Base-by-base conservation (phyloP, 1,140 invertebrate species). In the Drosophila tristis region DNA sequence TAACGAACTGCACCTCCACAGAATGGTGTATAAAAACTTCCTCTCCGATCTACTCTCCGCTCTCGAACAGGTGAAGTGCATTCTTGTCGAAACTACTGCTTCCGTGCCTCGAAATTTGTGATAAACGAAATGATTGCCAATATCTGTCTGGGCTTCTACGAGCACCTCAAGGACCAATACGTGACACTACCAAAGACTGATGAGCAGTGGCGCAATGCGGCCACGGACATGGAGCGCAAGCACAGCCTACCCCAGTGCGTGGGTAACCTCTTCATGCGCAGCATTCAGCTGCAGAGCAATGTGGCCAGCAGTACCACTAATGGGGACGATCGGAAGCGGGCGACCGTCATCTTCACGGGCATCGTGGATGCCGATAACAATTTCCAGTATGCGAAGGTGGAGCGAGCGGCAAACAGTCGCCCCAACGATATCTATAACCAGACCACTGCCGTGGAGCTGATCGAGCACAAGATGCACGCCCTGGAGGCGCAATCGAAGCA, bases 51-150 rank as follows among this genome's bases (percentile, higher is more conserved):
- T 51, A 13, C 0, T 25, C 9, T n/a, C 5, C 13, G 15, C 43
- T 64, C 20, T 51, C 15, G 1, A 9, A 44, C 58, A 91, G 90
- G 90, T 82, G 90, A 91, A 90, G 84, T 91, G 44, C 90, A 91
- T 81, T 91, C 90, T 59, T 91, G 90, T 84, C 87, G 90, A 73
- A 91, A 91, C 77, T 91, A 91, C 81, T 91, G 90, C 78, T 91
- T 91, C 84, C 90, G 90, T 86, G 90, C 90, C 81, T 91, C 90
- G 57, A 91, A 91, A 84, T 79, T 90, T 90, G 90, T 91, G 80
- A 91, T 91, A 86, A 80, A 91, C 74, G 89, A 85, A 86, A 91
- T 91, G 90, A 91, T 91, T 78, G 86, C 87, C 80, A 90, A 91
- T 77, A 91, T 91, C 72, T 91, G 90, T 80, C 72, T 90, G 78